phyloP scores from a whole-genome alignment of 1,140 invertebrate genomes.

The Caerostris darwini region DNA sequence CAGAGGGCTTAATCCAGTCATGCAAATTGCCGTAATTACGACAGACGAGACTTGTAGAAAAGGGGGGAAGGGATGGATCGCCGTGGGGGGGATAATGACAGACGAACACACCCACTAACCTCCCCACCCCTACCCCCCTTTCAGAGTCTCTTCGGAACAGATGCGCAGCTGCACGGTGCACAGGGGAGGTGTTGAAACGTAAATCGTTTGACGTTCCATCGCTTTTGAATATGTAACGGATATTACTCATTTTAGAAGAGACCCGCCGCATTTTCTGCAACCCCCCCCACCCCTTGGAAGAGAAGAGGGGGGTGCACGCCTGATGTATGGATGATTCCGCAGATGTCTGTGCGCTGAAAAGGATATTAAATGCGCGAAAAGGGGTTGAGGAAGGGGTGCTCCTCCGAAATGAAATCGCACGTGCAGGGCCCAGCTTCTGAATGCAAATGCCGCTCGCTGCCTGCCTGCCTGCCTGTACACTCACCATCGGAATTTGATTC shows the following conservation, averaged over 20 bases:
- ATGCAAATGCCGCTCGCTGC: conserved; percentile 18
- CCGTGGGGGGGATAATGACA: conserved; percentile 40
- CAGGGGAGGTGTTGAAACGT: conserved; percentile 73
- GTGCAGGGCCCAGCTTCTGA: neutral
- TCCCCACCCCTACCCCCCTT: neutral
- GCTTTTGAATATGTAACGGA: conserved; percentile 77
- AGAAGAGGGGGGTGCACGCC: neutral
- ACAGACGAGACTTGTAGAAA: conserved; percentile 39
- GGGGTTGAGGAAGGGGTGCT: neutral
- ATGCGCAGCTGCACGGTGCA: conserved; percentile 37
- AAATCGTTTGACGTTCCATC: conserved; percentile 72
- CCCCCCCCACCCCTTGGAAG: neutral
- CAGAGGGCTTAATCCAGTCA: conserved; percentile 67
- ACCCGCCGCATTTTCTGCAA: neutral
- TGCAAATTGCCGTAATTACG: conserved; percentile 77
- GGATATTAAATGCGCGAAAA: conserved; percentile 53
- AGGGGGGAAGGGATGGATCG: neutral
- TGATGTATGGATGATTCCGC: conserved; percentile 35
- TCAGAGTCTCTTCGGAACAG: conserved; percentile 20
- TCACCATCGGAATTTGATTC: conserved; percentile 48
- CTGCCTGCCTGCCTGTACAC: neutral
- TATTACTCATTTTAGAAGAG: conserved; percentile 72
- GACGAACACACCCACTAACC: conserved; percentile 31
- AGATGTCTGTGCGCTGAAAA: conserved; percentile 44
- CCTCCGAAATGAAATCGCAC: conserved; percentile 27